Evolutionary conservation across 2,888 invertebrate genomes (phyloP), one percentile per base, ranked within the genome.

Genomic region (Parascotia fuliginaria): DNA sequence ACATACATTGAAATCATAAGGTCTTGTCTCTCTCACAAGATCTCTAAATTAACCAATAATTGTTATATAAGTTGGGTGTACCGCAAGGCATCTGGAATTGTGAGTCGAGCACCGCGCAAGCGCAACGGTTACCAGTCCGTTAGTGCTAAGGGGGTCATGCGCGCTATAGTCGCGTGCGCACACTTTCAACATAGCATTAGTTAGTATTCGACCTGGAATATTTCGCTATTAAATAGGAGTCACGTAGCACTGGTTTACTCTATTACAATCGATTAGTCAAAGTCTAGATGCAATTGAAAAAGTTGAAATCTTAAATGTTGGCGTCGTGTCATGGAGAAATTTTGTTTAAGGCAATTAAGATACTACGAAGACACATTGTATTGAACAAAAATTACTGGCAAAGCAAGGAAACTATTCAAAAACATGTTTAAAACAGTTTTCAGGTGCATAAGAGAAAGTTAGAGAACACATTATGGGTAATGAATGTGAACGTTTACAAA

Each of bases 71-170:
- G 40, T 45, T 42, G 48, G 24, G 15, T 36, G 53, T 62, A 65
- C 61, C 53, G 47, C 58, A 69, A 66, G 55, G 42, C 55, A 62
- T 65, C 55, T 49, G 42, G 54, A 56, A 63, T 51, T 51, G 51
- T 43, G 58, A 55, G 55, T 34, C 55, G 49, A 57, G 27, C 48
- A 39, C 33, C 22, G 31, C 16, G 43, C 37, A 42, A 24, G 22
- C 44, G 50, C 65, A 70, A 70, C 68, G 64, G 68, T 68, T 70
- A 64, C 61, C 49, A 79, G 74, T 70, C 86, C 86, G 86, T 83
- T 85, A 84, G 75, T 42, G 68, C 64, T 62, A 89, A 89, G 85
- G 83, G 81, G 91, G 91, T 92, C 91, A 68, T 60, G 64, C 67
- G 62, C 69, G 62, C 55, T 47, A 47, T 43, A 75, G 73, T 81